Evolutionary conservation across 2,888 invertebrate genomes (phyloP), one percentile per base, ranked within the genome.

Genomic region (Pseudococcus longispinus): DNA sequence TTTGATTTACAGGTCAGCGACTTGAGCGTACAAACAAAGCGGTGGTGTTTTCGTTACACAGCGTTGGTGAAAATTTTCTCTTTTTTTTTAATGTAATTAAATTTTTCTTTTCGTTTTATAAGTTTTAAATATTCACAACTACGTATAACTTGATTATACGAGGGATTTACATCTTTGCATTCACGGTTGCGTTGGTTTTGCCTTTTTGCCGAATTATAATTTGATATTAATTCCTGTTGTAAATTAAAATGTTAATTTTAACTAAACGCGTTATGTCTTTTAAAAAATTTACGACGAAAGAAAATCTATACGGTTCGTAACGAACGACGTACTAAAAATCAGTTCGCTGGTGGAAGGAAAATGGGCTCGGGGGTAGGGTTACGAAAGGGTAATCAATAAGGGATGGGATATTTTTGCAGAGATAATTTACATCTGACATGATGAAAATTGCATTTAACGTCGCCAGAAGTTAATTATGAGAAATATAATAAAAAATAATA

Each of bases 181-280:
- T 29, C 32, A 74, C 74, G 74, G 74, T 74, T 37, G 74, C 74
- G 74, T 32, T 29, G 74, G 15, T 74, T 74, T 74, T 37, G 74
- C 74, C 32, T 74, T 74, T 74, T 32, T 74, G 29, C 32, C 74
- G 74, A 74, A 74, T 74, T 37, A 74, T 74, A 74, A 74, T 74
- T 74, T 74, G 74, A 37, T 74, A 74, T 74, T 74, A 74, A 74
- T 74, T 74, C 74, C 32, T 74, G 32, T 37, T 74, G 32, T 74
- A 74, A 74, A 74, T 74, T 74, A 74, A 74, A 74, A 74, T 74
- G 74, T 74, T 74, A 74, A 74, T 74, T 74, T 74, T n/a, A 37
- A 29, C 32, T 74, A 74, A 74, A 74, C 74, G 74, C 32, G 74
- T 74, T 37, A 74, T 60, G 60, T 60, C 60, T 60, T 60, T 60